These are phyloP conservation scores for Aselliscus stoliczkanus DNA, from an alignment of 2,797 vertebrate species.

Conservation along the genomic window DNA sequence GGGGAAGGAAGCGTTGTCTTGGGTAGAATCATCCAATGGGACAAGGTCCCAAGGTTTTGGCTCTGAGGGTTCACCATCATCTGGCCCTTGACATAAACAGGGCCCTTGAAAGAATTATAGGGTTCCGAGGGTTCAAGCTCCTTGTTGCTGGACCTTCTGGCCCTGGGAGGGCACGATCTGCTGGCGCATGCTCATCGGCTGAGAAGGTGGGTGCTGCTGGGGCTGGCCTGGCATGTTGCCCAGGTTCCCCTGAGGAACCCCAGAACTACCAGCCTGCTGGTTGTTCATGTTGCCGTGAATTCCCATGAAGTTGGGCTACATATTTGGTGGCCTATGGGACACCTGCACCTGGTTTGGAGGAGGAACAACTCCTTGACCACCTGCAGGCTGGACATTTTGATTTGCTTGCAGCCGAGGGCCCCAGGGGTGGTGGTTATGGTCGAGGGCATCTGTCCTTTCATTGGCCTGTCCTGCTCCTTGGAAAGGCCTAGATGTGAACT, in stretches of 20 bases:
- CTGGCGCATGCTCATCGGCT: conserved; percentile 96
- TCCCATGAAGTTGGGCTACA: conserved; percentile 92
- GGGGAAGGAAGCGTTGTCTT: conserved; percentile 97
- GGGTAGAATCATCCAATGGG: conserved; percentile 95
- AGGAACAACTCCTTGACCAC: conserved; percentile 88
- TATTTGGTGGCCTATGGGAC: too few relatives aligned
- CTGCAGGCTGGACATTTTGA: conserved; percentile 90
- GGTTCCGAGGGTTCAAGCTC: conserved; percentile 92
- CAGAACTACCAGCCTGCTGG: conserved; percentile 87
- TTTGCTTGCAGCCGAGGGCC: conserved; percentile 87
- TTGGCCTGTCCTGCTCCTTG: conserved; percentile 85
- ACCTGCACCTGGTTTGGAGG: conserved; percentile 84
- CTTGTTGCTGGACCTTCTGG: conserved; percentile 90
- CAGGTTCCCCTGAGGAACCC: conserved; percentile 83
- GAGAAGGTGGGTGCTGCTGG: conserved; percentile 92
- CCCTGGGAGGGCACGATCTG: conserved; percentile 93
- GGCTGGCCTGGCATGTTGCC: conserved; percentile 89
- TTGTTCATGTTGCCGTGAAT: conserved; percentile 91
- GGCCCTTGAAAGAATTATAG: conserved; percentile 94
- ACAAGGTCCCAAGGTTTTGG: conserved; percentile 86
- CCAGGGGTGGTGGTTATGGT: conserved; percentile 86
- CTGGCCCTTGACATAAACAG: conserved; percentile 84
- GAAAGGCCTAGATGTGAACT: conserved; percentile 89
- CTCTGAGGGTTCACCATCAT: conserved; percentile 85
- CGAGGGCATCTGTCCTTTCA: conserved; percentile 91